phyloP scores from a whole-genome alignment of 2,113 vertebrate genomes.

The Aptenodytes forsteri region DNA sequence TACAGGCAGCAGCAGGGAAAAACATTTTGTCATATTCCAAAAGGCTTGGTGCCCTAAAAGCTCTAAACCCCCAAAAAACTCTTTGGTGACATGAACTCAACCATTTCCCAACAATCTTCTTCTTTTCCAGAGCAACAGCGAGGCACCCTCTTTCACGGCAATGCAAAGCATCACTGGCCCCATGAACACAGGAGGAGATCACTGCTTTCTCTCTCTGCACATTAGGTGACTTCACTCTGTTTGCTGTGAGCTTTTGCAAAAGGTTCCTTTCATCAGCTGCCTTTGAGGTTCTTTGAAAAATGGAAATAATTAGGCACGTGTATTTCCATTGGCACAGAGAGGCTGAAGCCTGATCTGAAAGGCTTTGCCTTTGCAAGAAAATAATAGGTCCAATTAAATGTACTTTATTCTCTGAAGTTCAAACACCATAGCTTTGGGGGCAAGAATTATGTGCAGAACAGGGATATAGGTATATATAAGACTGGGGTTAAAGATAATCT shows the following conservation, averaged over 20 bases:
- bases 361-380: constrained; percentile 64
- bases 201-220: constrained; percentile 2
- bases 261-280: constrained; percentile 72
- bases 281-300: constrained; percentile 74
- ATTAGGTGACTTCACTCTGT: constrained; percentile 60
- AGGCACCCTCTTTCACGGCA: not conserved
- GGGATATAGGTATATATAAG: not conserved
- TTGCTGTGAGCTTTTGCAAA: constrained; percentile 65
- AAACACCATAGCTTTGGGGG: constrained; percentile 61
- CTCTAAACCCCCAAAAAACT: not conserved
- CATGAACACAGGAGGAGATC: not conserved
- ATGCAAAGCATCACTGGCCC: not conserved
- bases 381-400: constrained; percentile 73
- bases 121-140: not conserved
- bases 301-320: constrained; percentile 73
- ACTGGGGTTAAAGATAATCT: not conserved
- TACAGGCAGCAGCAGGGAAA: not conserved
- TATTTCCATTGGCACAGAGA: constrained; percentile 70
- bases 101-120: not conserved
- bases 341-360: constrained; percentile 69
- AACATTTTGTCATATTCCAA: not conserved
- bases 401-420: constrained; percentile 73
- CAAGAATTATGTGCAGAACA: constrained; percentile 51
- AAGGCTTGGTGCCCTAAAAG: not conserved
- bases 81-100: not conserved